Evolutionary conservation across 2,797 vertebrate species (phyloP).

Genomic region (Decapterus maruadsi): DNA sequence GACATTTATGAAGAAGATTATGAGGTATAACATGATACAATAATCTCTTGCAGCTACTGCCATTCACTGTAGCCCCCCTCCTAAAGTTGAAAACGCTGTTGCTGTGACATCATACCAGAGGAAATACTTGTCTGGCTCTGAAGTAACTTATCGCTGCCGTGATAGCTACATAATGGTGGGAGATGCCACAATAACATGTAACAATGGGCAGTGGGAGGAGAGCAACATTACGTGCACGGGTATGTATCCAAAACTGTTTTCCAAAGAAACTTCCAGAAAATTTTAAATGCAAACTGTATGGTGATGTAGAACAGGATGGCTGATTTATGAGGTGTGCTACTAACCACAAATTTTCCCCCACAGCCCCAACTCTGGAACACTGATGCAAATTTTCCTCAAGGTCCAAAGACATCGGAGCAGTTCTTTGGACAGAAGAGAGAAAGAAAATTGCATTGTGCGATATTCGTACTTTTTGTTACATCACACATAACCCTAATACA

Average conservation of each 20-base stretch:
- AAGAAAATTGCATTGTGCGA: too few relatives aligned
- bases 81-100: constrained; percentile 55
- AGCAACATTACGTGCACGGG: constrained; percentile 26
- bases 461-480: too few relatives aligned
- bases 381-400: too few relatives aligned
- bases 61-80: constrained; percentile 27
- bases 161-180: not conserved
- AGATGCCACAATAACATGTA: constrained; percentile 30
- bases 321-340: too few relatives aligned
- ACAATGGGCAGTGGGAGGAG: constrained; percentile 41
- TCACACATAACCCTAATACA: too few relatives aligned
- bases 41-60: constrained; percentile 33
- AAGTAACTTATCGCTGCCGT: constrained; percentile 62
- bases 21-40: not conserved
- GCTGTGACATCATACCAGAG: not conserved
- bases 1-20: not conserved
- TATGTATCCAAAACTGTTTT: constrained; percentile 22
- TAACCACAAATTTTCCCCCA: too few relatives aligned
- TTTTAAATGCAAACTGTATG: too few relatives aligned
- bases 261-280: too few relatives aligned
- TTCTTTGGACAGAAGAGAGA: too few relatives aligned
- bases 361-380: too few relatives aligned
- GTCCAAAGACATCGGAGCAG: too few relatives aligned
- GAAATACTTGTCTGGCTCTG: constrained; percentile 18
- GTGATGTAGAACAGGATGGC: too few relatives aligned